A percentile compares a stretch with the other conserved stretches of the same genome.
phyloP scores from a whole-genome alignment of 2,888 invertebrate genomes.

The Ceramica pisi region DNA sequence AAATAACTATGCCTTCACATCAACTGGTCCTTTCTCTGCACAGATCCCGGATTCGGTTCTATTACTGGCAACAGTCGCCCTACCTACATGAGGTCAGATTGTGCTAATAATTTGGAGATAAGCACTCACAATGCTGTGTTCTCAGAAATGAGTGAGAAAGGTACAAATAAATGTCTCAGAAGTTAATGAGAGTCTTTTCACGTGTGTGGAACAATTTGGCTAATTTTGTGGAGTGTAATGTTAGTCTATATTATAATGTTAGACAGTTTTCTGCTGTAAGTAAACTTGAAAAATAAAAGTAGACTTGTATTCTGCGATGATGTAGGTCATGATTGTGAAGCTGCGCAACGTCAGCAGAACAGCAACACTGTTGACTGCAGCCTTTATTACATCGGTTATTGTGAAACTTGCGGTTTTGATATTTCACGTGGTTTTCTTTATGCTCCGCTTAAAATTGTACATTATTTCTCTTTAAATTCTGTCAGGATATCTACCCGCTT shows the following conservation, averaged over 20 bases:
- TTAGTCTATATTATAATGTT: background rate
- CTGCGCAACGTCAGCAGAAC: constrained; percentile 23
- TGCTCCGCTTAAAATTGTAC: constrained; percentile 10
- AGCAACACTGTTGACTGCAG: constrained; percentile 12
- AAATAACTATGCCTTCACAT: constrained; percentile 38
- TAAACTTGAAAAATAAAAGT: background rate
- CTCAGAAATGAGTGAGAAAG: constrained; percentile 11
- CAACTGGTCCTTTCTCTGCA: constrained; percentile 18
- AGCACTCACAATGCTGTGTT: constrained; percentile 35
- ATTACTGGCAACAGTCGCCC: constrained; percentile 40
- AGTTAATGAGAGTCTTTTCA: constrained; percentile 33
- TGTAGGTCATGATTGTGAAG: constrained; percentile 40
- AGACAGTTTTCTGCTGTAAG: background rate
- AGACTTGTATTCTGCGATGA: constrained; percentile 19
- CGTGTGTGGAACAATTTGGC: constrained; percentile 4
- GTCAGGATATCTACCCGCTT: background rate
- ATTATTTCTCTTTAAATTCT: constrained; percentile 4
- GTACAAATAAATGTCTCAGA: constrained; percentile 27
- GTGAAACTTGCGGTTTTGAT: constrained; percentile 11
- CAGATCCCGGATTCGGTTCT: constrained; percentile 48
- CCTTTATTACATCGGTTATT: constrained; percentile 15
- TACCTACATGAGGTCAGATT: constrained; percentile 44
- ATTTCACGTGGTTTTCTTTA: constrained; percentile 16
- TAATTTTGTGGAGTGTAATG: constrained; percentile 10
- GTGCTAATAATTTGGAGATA: constrained; percentile 58